Evolutionary conservation across 1,140 invertebrate species (phyloP), one percentile per base, ranked within the genome.

Genomic region (Dinoponera quadriceps): DNA sequence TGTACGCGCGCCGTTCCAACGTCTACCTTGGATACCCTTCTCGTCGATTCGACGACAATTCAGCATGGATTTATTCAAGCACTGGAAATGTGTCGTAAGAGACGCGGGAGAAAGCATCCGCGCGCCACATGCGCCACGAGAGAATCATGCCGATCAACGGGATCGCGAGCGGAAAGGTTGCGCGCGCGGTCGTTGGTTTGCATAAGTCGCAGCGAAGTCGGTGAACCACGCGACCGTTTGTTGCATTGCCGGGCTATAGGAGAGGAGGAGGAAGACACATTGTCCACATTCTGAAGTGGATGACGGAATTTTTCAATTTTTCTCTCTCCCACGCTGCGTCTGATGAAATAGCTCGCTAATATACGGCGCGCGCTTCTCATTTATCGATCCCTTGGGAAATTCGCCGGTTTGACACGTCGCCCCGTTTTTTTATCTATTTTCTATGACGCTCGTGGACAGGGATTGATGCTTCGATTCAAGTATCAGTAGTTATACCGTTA

Each of bases 131-230:
- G n/a, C n/a, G n/a, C n/a, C n/a, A n/a, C n/a, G 14, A 51, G 75
- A 80, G 69, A 80, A 80, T 80, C 65, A 80, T 80, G 75, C 69
- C 75, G 75, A 80, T 80, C 75, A 80, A 80, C 75, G 75, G 75
- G 75, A 80, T 80, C 75, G 65, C 69, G 75, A 80, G 27, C 20
- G 49, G 59, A 85, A 81, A 66, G 51, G 48, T 69, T 44, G 38
- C 38, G 63, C 68, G 49, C 29, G 22, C 22, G 44, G n/a, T 49
- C 65, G 22, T 33, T 51, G 25, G 66, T 77, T 54, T 68, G 54
- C 82, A 29, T 65, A 48, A 48, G 60, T 44, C 60, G 22, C 66
- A 16, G 20, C 57, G 25, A 59, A 51, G 33, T 9, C 38, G 55
- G 75, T 74, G 85, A 84, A 86, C 82, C 85, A 25, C 57, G 66